Percentiles rank a stretch among this genome's conserved stretches.
Evolutionary conservation across 92 coral and sea anemone species (phyloP).

Genomic region (Porites divaricata): DNA sequence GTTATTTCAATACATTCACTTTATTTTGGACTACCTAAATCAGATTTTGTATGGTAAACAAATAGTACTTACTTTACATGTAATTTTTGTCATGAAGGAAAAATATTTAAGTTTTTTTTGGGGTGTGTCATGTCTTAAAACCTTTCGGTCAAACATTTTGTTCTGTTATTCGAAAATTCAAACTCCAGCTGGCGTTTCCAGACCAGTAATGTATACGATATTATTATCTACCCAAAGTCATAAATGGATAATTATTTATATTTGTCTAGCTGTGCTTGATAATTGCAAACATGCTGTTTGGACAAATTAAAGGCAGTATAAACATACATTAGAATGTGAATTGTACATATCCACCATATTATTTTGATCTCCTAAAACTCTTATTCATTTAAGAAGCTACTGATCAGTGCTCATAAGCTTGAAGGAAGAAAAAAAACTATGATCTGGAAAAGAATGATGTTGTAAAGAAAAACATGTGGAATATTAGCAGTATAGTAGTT

Average conservation of each 20-base stretch:
- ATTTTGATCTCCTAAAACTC: background rate
- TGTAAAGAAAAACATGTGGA: background rate
- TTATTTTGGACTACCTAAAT: too few relatives aligned
- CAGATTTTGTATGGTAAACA: too few relatives aligned
- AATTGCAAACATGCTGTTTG: conserved; percentile 44
- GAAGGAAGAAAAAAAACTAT: background rate
- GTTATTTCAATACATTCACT: too few relatives aligned
- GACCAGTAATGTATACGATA: background rate
- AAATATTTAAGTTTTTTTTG: background rate
- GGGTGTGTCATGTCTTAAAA: background rate
- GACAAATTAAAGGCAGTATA: conserved; percentile 26
- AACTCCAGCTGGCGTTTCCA: background rate
- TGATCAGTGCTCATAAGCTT: too few relatives aligned
- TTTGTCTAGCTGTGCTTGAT: conserved; percentile 42
- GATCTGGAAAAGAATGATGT: background rate
- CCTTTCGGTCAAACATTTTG: background rate
- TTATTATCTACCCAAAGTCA: conserved; percentile 40
- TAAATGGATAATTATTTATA: conserved; percentile 36
- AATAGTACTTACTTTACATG: too few relatives aligned
- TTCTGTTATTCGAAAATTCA: background rate
- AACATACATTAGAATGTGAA: conserved; percentile 19
- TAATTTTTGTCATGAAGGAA: background rate
- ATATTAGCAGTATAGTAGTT: background rate
- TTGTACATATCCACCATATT: conserved; percentile 2
- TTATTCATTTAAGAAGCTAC: background rate